A percentile compares a stretch with the other conserved stretches of the same genome.
Evolutionary conservation across 2,113 vertebrate species (phyloP).

Genomic region (Anseranas semipalmata): DNA sequence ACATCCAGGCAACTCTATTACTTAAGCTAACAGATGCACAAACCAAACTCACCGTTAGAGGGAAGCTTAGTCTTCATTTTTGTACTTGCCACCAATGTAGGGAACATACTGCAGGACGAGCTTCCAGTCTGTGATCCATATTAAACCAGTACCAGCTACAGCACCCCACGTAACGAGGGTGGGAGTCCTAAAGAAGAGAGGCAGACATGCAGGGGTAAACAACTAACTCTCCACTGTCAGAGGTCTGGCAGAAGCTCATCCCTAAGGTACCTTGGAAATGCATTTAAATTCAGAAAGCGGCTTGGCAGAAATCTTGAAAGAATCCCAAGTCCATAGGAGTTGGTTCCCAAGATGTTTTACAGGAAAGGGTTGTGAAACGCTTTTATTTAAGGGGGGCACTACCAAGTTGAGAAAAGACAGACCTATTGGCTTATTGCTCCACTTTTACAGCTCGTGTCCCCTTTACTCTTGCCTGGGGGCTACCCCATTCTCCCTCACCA

Average conservation of each 20-base stretch:
- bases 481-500: not conserved
- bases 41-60: slow-evolving; percentile 40
- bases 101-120: slow-evolving; percentile 91
- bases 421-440: fast-evolving
- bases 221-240: no score
- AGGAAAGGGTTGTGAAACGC: fast-evolving
- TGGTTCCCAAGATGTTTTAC: no score
- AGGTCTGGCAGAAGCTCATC: not conserved
- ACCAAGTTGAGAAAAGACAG: no score
- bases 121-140: slow-evolving; percentile 92
- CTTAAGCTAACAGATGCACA: not conserved
- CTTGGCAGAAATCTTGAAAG: not conserved
- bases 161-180: slow-evolving; percentile 82
- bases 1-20: fast-evolving
- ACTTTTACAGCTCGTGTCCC: fast-evolving
- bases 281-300: not conserved
- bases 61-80: slow-evolving; percentile 77
- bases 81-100: slow-evolving; percentile 89
- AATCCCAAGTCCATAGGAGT: fast-evolving
- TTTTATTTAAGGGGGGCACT: not conserved
- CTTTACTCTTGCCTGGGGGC: not conserved
- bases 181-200: slow-evolving; percentile 80
- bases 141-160: slow-evolving; percentile 78
- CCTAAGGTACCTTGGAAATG: not conserved
- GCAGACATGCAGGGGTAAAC: not conserved